Evolutionary conservation across 2,888 invertebrate species (phyloP), one percentile per base, ranked within the genome.

Genomic region (Saturnia japonica): DNA sequence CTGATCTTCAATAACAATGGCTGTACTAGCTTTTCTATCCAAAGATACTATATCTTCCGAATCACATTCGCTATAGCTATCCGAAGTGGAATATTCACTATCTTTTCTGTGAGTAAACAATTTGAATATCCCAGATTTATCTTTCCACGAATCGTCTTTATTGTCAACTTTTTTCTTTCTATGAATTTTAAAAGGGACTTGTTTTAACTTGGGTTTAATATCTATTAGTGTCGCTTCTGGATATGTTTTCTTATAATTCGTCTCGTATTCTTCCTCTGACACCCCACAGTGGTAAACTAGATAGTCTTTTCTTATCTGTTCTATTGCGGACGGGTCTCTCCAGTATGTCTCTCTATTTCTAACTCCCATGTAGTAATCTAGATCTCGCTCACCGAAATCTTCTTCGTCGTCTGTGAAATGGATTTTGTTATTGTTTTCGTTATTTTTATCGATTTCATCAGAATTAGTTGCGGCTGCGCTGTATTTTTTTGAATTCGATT

Each of bases 61-160:
- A 68, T 93, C 93, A 72, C 90, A 93, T 76, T 93, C 93, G 72
- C 94, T 94, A 77, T 93, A 94, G 77, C 93, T 93, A 73, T 93
- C 93, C 1, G 93, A 91, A 0, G 91, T 90, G 0, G 92, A 88
- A 70, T 85, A 83, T 71, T 91, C 91, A 74, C 90, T 92, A 28
- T 92, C 91, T 72, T 87, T 84, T 79, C 83, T 88, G 54, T 87
- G 86, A 0, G 85, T 80, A 71, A 94, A 94, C 22, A 94, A 74
- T 79, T 89, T 93, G 57, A 93, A 92, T 70, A 93, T 86, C 0
- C 90, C 86, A 11, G 82, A 83, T 70, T 88, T 92, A 62, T 94
- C 93, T 43, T 87, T 84, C 92, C 93, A 91, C 4, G 89, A 88
- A 72, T 91, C 92, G 19, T 91, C 91, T 74, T 80, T 87, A 1